Conservation (phyloP, 2,113 vertebrate species). For the human region DNA sequence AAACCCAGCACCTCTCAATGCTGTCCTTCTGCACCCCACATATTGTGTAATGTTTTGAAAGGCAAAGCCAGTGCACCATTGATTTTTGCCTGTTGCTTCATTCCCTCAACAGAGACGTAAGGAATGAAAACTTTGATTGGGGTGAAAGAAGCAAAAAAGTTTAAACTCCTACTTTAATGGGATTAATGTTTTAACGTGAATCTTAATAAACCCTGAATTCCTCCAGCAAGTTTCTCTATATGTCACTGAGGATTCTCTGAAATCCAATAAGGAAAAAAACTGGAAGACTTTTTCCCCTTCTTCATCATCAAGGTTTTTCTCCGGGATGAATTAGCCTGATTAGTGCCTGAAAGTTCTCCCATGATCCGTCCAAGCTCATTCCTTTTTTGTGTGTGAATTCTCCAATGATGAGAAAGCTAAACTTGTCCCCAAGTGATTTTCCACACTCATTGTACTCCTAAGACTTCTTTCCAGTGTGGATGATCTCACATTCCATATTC, state of each 20-base stretch:
- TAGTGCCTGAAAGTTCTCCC: background rate
- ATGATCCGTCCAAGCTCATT: background rate
- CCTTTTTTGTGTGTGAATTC: background rate
- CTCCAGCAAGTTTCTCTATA: background rate
- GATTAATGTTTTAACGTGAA: background rate
- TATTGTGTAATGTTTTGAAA: no score
- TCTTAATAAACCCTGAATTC: background rate
- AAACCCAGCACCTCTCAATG: background rate
- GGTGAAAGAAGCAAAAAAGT: background rate
- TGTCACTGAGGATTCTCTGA: background rate
- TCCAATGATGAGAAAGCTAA: background rate
- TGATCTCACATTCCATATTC: background rate
- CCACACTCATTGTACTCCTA: background rate
- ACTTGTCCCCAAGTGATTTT: background rate
- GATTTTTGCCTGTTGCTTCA: background rate
- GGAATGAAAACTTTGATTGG: background rate
- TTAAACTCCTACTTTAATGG: background rate
- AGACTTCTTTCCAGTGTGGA: background rate
- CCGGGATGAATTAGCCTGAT: constrained; percentile 30
- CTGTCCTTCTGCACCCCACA: accelerated
- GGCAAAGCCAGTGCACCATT: background rate
- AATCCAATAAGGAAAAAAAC: background rate
- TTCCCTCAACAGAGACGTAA: background rate
- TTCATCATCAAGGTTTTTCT: constrained; percentile 38
- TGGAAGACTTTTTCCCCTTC: background rate